Conservation (phyloP, 2,113 vertebrate genomes). For the Hucho hucho region DNA sequence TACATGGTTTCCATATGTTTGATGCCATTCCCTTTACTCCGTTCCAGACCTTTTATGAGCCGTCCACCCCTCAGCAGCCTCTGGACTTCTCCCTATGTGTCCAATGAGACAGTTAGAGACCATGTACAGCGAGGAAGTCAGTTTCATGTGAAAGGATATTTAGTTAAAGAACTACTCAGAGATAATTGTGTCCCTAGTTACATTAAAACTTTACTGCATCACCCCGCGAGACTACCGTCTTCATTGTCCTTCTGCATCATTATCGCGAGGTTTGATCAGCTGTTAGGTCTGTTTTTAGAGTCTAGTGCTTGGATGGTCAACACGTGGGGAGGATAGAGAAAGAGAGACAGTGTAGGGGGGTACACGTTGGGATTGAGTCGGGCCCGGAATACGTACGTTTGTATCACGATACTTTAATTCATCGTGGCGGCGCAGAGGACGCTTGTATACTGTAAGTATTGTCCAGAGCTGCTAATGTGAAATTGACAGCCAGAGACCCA, state of each 20-base stretch:
- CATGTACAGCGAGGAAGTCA: too few species aligned
- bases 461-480: background rate
- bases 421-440: slow-evolving; percentile 65
- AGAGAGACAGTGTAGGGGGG: slow-evolving; percentile 47
- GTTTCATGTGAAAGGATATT: too few species aligned
- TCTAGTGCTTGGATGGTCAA: slow-evolving; percentile 62
- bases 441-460: slow-evolving; percentile 65
- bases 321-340: slow-evolving; percentile 74
- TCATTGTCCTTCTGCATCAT: background rate
- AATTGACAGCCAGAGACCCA: background rate
- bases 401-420: slow-evolving; percentile 39
- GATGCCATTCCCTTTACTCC: too few species aligned
- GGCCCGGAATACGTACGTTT: slow-evolving; percentile 33
- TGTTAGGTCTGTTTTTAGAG: slow-evolving; percentile 72
- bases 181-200: background rate
- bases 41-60: too few species aligned
- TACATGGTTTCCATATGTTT: too few species aligned
- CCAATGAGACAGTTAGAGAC: too few species aligned
- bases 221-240: slow-evolving; percentile 26
- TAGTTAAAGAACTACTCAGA: background rate
- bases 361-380: slow-evolving; percentile 42
- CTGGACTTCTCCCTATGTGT: too few species aligned
- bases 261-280: slow-evolving; percentile 77
- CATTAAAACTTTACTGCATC: background rate
- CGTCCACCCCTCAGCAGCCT: too few species aligned